Evolutionary conservation across 2,888 invertebrate species (phyloP), one percentile per base, ranked within the genome.

Genomic region (Thymelicus sylvestris): DNA sequence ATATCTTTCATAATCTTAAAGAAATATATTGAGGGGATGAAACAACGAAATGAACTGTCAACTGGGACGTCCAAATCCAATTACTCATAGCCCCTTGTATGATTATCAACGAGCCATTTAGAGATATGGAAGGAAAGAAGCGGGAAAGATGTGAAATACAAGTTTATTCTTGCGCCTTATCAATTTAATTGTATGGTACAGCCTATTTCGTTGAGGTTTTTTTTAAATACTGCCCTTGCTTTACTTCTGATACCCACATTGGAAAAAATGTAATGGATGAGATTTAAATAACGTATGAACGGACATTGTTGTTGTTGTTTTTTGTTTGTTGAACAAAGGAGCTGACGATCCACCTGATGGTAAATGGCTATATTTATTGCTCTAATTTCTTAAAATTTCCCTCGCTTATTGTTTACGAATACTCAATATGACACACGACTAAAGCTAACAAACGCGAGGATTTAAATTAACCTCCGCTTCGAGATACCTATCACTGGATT

Each of bases 11-110:
- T 89, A 90, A 89, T 90, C 90, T 87, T 86, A 86, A 88, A 88
- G 84, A 88, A 86, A 88, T 87, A 90, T 88, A 87, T 89, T 74
- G 73, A 71, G 83, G 85, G 88, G 87, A 84, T 83, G 86, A 84
- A 86, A 87, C 89, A 90, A 87, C 89, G 84, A 89, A 92, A 92
- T 92, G 89, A 92, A 91, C 92, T 92, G 92, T 92, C 92, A 91
- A 90, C 91, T 83, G 85, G 85, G 87, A 90, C 86, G 87, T 87
- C 88, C 88, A 88, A 91, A 92, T 91, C 90, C 91, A 92, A 92
- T 93, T 92, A 92, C 88, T 65, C 50, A 60, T 65, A 64, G 59
- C 13, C 69, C 1, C 69, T 69, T 57, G 69, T 64, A 48, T 15
- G 15, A 64, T 39, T 47, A 15, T n/a, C 15, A n/a, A 39, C 57